These are phyloP conservation scores for Sepiola atlantica DNA, from an alignment of 2,888 invertebrate genomes.

Conservation along the genomic window DNA sequence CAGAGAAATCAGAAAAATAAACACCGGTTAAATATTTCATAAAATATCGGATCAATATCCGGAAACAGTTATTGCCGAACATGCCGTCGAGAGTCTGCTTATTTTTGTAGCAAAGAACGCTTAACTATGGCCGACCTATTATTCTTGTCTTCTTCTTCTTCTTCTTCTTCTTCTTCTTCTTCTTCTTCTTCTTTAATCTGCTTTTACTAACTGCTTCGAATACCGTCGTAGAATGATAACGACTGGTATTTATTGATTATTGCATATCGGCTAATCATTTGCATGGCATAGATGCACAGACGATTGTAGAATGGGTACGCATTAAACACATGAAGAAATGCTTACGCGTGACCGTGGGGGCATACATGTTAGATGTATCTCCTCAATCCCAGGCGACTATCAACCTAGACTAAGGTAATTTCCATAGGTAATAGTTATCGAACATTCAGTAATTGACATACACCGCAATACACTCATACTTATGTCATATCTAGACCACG, in stretches of 20 bases:
- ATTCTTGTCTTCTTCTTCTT: neutral
- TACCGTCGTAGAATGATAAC: neutral
- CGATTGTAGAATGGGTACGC: neutral
- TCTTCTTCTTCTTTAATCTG: too few species aligned
- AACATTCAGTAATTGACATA: too few species aligned
- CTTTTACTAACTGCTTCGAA: neutral
- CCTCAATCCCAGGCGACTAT: too few species aligned
- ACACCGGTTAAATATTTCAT: neutral
- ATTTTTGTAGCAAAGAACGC: neutral
- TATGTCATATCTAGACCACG: too few species aligned
- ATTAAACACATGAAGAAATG: too few species aligned
- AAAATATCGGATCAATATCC: neutral
- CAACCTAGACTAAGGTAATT: too few species aligned
- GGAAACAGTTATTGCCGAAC: neutral
- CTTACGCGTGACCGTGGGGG: too few species aligned
- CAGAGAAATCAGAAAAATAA: too few species aligned
- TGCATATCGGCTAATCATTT: neutral
- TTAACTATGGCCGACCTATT: neutral
- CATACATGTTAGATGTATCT: too few species aligned
- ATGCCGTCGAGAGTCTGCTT: neutral
- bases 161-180: too few species aligned
- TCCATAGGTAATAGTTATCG: too few species aligned
- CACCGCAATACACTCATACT: too few species aligned
- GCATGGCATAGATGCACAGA: neutral
- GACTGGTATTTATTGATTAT: neutral